phyloP scores from a whole-genome alignment of 2,797 vertebrate genomes.

The Eulemur coronatus region DNA sequence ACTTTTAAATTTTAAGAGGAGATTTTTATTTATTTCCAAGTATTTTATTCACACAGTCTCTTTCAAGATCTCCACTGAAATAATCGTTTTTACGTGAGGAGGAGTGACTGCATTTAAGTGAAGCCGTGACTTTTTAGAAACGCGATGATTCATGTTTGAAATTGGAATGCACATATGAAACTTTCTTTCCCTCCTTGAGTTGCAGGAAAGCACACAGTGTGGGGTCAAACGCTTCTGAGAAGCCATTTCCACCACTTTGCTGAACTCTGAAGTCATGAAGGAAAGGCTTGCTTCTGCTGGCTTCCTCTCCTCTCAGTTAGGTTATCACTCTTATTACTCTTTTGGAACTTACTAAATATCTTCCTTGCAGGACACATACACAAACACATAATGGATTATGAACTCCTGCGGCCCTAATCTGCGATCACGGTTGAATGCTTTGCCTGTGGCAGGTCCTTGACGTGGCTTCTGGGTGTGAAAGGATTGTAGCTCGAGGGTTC shows the following conservation, averaged over 20 bases:
- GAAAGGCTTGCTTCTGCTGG: background rate
- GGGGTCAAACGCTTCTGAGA: background rate
- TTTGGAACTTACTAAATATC: background rate
- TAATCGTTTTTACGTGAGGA: background rate
- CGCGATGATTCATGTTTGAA: background rate
- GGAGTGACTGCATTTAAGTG: background rate
- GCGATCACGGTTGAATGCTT: background rate
- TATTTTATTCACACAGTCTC: background rate
- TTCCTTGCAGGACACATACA: background rate
- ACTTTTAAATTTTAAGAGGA: background rate
- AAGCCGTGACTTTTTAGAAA: background rate
- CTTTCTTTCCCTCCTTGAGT: background rate
- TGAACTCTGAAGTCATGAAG: background rate
- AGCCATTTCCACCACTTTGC: background rate
- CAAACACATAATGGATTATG: background rate
- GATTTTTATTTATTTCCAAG: background rate
- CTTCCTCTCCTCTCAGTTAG: background rate
- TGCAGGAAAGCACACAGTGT: background rate
- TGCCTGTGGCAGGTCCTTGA: fast-evolving
- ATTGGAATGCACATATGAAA: no score
- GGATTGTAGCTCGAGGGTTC: background rate
- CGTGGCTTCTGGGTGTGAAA: background rate
- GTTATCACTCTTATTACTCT: background rate
- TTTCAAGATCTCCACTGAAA: background rate
- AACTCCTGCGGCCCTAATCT: background rate